A percentile compares a stretch with the other conserved stretches of the same genome.
phyloP scores from a whole-genome alignment of 2,113 vertebrate species.

The Aplodontia rufa region DNA sequence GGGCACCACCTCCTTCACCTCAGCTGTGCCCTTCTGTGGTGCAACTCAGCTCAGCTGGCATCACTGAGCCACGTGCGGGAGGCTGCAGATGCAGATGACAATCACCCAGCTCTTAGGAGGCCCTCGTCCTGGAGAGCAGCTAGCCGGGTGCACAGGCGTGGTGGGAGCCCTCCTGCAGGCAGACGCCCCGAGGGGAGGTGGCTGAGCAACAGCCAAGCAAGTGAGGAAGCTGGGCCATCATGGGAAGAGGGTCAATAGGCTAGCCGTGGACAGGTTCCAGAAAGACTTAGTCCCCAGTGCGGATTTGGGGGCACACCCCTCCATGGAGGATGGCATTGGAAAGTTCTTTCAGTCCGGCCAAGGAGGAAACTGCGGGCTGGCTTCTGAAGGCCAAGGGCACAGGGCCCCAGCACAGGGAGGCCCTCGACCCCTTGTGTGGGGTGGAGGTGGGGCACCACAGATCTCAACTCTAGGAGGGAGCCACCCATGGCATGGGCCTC shows the following conservation, averaged over 20 bases:
- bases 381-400: background rate
- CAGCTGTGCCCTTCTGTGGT: background rate
- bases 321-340: background rate
- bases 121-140: background rate
- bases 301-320: background rate
- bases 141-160: no score
- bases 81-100: rapidly evolving
- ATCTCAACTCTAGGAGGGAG: background rate
- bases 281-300: background rate
- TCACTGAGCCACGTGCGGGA: background rate
- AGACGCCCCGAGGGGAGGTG: background rate
- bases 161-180: no score
- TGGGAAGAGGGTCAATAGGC: background rate
- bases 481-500: no score
- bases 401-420: background rate
- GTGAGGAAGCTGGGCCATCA: background rate
- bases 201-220: no score
- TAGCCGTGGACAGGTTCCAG: background rate
- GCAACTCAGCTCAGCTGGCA: background rate
- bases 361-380: background rate
- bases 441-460: rapidly evolving
- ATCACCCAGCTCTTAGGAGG: background rate
- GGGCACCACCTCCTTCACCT: rapidly evolving
- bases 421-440: background rate
- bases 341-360: background rate